Evolutionary conservation across 2,888 invertebrate genomes (phyloP), one percentile per base, ranked within the genome.

Genomic region (Drosophila robusta): DNA sequence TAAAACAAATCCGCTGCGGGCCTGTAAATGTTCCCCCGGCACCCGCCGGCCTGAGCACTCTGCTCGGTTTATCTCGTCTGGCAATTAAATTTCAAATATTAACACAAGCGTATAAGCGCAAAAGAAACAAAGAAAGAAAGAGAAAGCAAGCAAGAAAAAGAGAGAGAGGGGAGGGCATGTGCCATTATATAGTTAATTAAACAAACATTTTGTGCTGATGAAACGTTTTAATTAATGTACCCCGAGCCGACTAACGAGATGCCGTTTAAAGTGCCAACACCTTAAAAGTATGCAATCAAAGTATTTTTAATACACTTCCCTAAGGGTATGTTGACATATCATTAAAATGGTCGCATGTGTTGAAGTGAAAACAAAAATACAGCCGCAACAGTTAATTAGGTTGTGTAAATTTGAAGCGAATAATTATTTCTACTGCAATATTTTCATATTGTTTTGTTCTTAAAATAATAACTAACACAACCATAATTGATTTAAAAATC

Each of bases 1-100:
- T 89, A 89, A 85, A 89, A 72, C 89, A 85, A 85, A 85, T 85
- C 87, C 85, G 78, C 87, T 80, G 73, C 84, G 89, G 85, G 86
- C 88, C 79, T 75, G 77, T 72, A 85, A 75, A 82, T 83, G 80
- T 34, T 34, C 34, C 34, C 34, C 34, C 73, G 62, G 32, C 62
- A 26, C 34, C 34, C 18, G 39, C 9, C 39, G 12, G 51, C 39
- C 46, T 32, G 18, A 47, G 29, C 39, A n/a, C 38, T 39, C 46
- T 26, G 8, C 50, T 22, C 44, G 16, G 47, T 58, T 75, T 75
- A 71, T 72, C 60, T 55, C 46, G 46, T 61, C 67, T 44, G 70
- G 80, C 89, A 85, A 89, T 85, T 89, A 87, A 85, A 89, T 76
- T 89, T 84, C 78, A 86, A 84, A 88, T 71, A 82, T 75, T 75